phyloP scores from a whole-genome alignment of 2,888 invertebrate species.

The Torymus auratus region DNA sequence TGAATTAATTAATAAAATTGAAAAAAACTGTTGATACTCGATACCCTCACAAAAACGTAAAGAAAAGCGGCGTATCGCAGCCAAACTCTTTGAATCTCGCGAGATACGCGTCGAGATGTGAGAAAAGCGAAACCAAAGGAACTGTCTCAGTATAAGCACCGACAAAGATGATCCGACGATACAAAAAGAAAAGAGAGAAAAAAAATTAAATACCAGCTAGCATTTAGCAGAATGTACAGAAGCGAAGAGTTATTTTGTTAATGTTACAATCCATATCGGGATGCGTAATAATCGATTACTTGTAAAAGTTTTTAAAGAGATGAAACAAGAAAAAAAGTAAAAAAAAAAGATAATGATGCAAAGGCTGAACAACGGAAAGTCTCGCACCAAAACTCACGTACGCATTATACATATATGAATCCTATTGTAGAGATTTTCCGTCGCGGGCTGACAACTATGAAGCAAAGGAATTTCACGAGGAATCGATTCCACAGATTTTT shows the following conservation, averaged over 20 bases:
- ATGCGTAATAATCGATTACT: constrained; percentile 62
- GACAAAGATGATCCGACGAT: constrained; percentile 21
- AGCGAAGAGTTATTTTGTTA: constrained; percentile 68
- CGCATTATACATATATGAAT: neutral
- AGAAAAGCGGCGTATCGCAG: constrained; percentile 19
- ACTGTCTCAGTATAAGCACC: constrained; percentile 29
- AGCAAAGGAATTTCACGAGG: constrained; percentile 52
- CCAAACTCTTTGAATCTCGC: constrained; percentile 32
- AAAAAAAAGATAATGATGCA: constrained; percentile 19
- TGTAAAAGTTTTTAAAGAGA: constrained; percentile 56
- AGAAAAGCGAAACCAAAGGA: constrained; percentile 19
- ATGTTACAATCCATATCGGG: constrained; percentile 64
- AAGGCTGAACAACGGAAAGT: constrained; percentile 50
- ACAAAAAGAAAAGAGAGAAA: constrained; percentile 38
- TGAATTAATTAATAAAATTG: too few species aligned
- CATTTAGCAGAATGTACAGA: constrained; percentile 63
- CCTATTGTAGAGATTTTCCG: constrained; percentile 46
- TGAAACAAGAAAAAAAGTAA: constrained; percentile 8
- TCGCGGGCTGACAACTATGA: constrained; percentile 28
- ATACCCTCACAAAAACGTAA: constrained; percentile 25
- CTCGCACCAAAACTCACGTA: constrained; percentile 25
- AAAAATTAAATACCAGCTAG: constrained; percentile 60
- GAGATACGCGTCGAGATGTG: constrained; percentile 1
- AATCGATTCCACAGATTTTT: constrained; percentile 23
- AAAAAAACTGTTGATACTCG: constrained; percentile 15